A percentile compares a stretch with the other conserved stretches of the same genome.
Evolutionary conservation across 2,797 vertebrate species (phyloP).

Genomic region (Vespertilio murinus): DNA sequence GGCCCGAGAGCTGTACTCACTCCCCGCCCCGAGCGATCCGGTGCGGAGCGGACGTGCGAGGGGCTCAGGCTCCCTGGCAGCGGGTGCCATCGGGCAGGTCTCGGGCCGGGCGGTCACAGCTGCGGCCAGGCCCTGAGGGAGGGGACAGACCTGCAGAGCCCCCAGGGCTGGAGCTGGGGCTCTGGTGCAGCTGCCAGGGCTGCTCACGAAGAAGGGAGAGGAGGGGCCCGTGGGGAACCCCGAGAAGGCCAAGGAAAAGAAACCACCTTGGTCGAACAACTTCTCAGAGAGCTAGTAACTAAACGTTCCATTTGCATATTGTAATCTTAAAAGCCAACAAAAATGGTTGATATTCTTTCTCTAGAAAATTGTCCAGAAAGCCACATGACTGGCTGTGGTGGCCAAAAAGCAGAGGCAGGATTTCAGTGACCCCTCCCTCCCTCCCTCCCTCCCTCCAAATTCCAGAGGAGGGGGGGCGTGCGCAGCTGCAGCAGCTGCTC

Average conservation of each 20-base stretch:
- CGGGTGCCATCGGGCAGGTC: rapidly evolving
- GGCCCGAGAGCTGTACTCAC: rapidly evolving
- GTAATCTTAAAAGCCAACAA: neutral
- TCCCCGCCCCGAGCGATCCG: rapidly evolving
- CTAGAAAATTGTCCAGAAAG: neutral
- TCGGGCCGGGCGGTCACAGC: neutral
- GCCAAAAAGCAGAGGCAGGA: neutral
- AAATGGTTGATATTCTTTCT: neutral
- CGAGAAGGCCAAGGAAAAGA: neutral
- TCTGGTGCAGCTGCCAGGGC: neutral
- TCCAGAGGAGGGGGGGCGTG: neutral
- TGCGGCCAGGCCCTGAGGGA: neutral
- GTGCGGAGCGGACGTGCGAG: rapidly evolving
- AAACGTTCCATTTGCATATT: neutral
- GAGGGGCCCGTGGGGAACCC: neutral
- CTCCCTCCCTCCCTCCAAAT: neutral
- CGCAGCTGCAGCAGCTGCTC: neutral
- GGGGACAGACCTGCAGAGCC: neutral
- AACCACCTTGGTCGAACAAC: neutral
- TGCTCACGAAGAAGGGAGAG: neutral
- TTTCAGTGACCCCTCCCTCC: neutral
- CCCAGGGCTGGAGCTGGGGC: no score
- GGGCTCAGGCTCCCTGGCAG: rapidly evolving
- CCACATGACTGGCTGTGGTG: neutral
- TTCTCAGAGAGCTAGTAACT: neutral